phyloP scores from a whole-genome alignment of 2,113 vertebrate genomes.

The Athene cunicularia region DNA sequence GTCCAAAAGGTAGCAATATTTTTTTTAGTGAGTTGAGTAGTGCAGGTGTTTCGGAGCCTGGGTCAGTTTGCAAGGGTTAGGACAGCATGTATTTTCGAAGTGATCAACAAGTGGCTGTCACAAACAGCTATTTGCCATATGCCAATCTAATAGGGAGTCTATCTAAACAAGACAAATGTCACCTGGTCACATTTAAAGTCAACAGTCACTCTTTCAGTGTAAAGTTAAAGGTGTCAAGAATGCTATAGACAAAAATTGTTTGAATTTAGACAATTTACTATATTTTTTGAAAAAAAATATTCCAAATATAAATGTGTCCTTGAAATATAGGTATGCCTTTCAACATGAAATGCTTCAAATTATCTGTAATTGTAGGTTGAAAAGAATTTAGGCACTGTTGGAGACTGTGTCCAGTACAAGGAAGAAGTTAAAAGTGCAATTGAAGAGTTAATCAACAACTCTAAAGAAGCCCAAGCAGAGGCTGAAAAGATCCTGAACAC shows the following conservation, averaged over 20 bases:
- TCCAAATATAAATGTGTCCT: not conserved
- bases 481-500: constrained; percentile 83
- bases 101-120: not conserved
- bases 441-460: constrained; percentile 81
- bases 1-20: not conserved
- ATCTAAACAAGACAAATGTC: not conserved
- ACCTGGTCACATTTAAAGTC: not conserved
- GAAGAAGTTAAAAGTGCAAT: constrained; percentile 83
- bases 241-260: not conserved
- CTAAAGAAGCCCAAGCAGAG: constrained; percentile 82
- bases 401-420: constrained; percentile 83
- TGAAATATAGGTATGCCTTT: not conserved
- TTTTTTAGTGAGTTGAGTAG: not conserved
- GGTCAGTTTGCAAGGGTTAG: not conserved
- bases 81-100: not conserved
- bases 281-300: not conserved
- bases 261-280: not conserved
- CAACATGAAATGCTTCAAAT: not conserved
- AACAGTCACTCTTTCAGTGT: not conserved
- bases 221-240: not conserved
- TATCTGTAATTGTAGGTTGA: constrained; percentile 76
- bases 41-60: not conserved
- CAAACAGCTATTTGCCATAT: not conserved
- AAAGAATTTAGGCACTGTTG: constrained; percentile 79
- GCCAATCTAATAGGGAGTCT: not conserved